These are phyloP conservation scores for Bursaphelenchus okinawaensis DNA, from an alignment of 2,888 invertebrate species.

Conservation along the genomic window DNA sequence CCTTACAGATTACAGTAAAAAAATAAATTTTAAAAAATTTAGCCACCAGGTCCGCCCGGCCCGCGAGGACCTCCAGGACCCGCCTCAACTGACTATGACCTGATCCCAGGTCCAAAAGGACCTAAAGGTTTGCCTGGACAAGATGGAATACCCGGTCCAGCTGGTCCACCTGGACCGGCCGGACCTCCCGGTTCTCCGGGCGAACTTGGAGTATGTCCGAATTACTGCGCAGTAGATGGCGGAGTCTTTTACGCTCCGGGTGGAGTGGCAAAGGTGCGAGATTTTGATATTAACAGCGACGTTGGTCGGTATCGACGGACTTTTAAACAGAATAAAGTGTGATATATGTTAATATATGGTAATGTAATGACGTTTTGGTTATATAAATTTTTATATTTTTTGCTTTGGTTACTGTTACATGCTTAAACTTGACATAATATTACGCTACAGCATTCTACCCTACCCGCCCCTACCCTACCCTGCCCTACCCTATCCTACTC, in stretches of 20 bases:
- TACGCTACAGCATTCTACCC: no score
- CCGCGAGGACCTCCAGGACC: constrained; percentile 30
- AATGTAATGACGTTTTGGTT: no score
- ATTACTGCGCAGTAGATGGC: constrained; percentile 29
- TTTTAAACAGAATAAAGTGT: neutral
- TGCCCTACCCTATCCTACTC: no score
- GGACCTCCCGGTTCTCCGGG: constrained; percentile 26
- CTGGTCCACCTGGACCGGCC: constrained; percentile 29
- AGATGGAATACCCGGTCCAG: constrained; percentile 29
- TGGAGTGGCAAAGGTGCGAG: neutral
- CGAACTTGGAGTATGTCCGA: constrained; percentile 24
- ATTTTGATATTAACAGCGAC: neutral
- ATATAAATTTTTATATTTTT: no score
- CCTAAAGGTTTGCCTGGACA: constrained; percentile 23
- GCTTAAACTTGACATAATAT: no score
- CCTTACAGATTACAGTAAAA: neutral
- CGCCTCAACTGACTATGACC: neutral
- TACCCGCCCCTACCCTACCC: no score
- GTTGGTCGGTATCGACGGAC: neutral
- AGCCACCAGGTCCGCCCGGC: constrained; percentile 28
- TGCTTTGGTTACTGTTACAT: no score
- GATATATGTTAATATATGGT: no score
- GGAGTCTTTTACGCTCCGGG: constrained; percentile 27
- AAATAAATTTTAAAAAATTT: neutral
- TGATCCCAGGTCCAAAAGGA: constrained; percentile 17